Evolutionary conservation across 2,113 vertebrate genomes (phyloP).

Genomic region (Gadus macrocephalus): DNA sequence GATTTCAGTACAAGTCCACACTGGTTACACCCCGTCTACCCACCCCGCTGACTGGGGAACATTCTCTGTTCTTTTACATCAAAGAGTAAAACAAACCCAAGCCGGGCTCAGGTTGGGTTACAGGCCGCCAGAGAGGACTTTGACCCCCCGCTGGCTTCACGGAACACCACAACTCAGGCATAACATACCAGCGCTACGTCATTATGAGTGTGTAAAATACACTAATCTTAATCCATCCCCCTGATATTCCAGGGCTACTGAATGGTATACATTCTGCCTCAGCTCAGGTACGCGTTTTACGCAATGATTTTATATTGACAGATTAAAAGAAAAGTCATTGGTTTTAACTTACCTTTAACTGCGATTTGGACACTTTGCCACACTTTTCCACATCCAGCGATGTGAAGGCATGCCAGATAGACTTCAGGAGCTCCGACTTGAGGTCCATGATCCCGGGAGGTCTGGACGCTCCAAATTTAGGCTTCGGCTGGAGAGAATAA

Average conservation of each 20-base stretch:
- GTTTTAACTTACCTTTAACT: slow-evolving; percentile 67
- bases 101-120: background rate
- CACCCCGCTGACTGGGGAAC: background rate
- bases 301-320: no score
- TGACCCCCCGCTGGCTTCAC: background rate
- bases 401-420: slow-evolving; percentile 76
- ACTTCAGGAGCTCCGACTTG: slow-evolving; percentile 72
- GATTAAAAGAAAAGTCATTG: no score
- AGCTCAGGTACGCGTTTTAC: no score
- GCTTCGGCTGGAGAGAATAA: background rate
- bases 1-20: slow-evolving; percentile 40
- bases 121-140: background rate
- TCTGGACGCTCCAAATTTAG: background rate
- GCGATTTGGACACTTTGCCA: slow-evolving; percentile 75
- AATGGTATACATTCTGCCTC: no score
- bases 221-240: no score
- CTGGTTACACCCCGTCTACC: slow-evolving; percentile 20
- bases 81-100: background rate
- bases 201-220: no score
- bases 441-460: slow-evolving; percentile 61
- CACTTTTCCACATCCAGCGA: slow-evolving; percentile 73
- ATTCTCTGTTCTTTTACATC: background rate
- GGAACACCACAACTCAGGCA: background rate
- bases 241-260: no score
- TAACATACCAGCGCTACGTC: no score